A percentile compares a stretch with the other conserved stretches of the same genome.
phyloP scores from a whole-genome alignment of 2,113 vertebrate species.

The Spea multiplicata region DNA sequence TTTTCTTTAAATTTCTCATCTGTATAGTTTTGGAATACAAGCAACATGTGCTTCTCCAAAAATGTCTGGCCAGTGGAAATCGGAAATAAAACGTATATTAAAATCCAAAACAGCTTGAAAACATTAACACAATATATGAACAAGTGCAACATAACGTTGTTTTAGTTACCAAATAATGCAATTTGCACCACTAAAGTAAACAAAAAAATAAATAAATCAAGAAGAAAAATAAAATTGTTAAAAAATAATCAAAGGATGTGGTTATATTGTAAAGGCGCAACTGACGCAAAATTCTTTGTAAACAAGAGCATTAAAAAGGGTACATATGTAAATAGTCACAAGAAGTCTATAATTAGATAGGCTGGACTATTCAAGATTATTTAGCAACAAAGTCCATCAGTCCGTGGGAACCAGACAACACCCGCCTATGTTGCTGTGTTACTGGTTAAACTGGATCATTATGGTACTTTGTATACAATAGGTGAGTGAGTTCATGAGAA shows the following conservation, averaged over 20 bases:
- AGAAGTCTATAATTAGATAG: constrained; percentile 38
- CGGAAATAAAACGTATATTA: too few relatives aligned
- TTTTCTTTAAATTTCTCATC: too few relatives aligned
- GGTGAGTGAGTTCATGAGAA: constrained; percentile 20
- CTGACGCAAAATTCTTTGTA: not conserved
- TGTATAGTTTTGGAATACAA: too few relatives aligned
- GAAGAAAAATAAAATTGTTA: not conserved
- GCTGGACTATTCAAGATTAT: constrained; percentile 31
- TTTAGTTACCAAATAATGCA: too few relatives aligned
- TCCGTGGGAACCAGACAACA: constrained; percentile 40
- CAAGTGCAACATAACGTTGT: too few relatives aligned
- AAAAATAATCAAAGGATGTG: not conserved
- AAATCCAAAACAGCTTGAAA: too few relatives aligned
- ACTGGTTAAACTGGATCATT: constrained; percentile 30
- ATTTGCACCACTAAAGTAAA: not conserved
- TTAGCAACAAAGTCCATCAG: constrained; percentile 25
- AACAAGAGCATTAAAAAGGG: not conserved
- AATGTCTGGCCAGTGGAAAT: too few relatives aligned
- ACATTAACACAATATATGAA: too few relatives aligned
- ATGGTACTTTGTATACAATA: constrained; percentile 25
- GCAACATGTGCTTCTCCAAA: too few relatives aligned
- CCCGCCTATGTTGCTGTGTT: constrained; percentile 25
- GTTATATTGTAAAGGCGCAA: not conserved
- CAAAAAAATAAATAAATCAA: not conserved
- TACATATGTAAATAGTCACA: constrained; percentile 32